Evolutionary conservation across 2,113 vertebrate genomes (phyloP).

Genomic region (Plestiodon gilberti): DNA sequence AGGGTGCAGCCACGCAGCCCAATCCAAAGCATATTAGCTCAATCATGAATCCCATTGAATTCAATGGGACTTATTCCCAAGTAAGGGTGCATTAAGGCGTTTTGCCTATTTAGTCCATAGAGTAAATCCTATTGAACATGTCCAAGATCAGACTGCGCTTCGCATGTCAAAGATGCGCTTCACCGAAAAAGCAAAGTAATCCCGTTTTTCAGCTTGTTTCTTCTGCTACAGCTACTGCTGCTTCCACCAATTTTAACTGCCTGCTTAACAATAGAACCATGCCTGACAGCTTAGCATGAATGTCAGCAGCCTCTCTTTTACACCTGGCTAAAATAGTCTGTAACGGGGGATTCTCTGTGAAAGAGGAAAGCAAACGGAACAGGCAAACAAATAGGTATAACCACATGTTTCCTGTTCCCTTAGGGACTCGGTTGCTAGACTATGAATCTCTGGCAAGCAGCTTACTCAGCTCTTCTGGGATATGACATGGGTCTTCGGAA

Average conservation of each 20-base stretch:
- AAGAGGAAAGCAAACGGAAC: constrained; percentile 22
- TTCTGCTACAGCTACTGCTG: constrained; percentile 7
- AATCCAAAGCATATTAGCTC: not conserved
- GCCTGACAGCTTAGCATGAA: not conserved
- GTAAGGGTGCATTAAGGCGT: too few species aligned
- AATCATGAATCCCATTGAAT: not conserved
- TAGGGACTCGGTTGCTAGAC: constrained; percentile 1
- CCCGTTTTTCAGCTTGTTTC: constrained; percentile 15
- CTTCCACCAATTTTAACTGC: not conserved
- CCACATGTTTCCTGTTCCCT: constrained; percentile 3
- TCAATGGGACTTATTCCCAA: not conserved
- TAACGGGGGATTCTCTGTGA: constrained; percentile 29
- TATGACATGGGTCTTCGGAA: not conserved
- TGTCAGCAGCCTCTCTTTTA: constrained; percentile 43
- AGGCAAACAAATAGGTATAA: constrained; percentile 32
- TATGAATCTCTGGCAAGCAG: constrained; percentile 14
- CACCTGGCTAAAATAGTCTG: constrained; percentile 14
- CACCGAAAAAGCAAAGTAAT: not conserved
- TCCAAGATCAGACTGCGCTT: not conserved
- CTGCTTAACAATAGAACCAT: not conserved
- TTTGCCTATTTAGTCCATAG: too few species aligned
- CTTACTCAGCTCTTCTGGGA: constrained; percentile 1
- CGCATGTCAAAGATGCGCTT: constrained; percentile 24
- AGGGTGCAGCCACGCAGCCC: not conserved
- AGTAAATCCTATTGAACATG: not conserved